Percentiles rank a stretch among this genome's conserved stretches.
These are phyloP conservation scores for Cydia fagiglandana DNA, from an alignment of 1,140 invertebrate species.

Conservation along the genomic window DNA sequence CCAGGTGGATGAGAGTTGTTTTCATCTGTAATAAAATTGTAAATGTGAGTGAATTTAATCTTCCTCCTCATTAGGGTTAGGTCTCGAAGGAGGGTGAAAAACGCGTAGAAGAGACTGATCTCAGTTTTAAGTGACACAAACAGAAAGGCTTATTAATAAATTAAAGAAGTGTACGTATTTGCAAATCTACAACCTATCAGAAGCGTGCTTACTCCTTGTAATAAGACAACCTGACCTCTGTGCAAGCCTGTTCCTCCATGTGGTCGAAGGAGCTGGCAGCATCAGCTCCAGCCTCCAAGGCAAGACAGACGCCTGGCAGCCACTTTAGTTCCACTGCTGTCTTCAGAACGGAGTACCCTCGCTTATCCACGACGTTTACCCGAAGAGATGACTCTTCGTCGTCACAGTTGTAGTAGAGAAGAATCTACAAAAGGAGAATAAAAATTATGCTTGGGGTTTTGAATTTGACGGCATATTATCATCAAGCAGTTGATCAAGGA, in stretches of 20 bases:
- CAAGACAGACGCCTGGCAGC: conserved; percentile 73
- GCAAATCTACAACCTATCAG: too few species aligned
- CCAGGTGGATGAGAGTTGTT: conserved; percentile 70
- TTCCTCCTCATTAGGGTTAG: too few species aligned
- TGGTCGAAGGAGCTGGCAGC: conserved; percentile 63
- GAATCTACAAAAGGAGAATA: conserved; percentile 34
- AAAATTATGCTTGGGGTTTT: background rate
- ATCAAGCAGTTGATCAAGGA: too few species aligned
- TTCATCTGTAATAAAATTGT: conserved; percentile 12
- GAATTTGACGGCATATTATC: background rate
- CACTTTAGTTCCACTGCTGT: conserved; percentile 53
- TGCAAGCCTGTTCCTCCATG: conserved; percentile 42
- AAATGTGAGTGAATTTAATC: too few species aligned
- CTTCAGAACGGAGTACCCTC: conserved; percentile 51
- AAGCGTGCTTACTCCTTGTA: too few species aligned
- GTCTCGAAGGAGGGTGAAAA: too few species aligned
- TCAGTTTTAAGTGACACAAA: too few species aligned
- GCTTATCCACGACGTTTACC: conserved; percentile 44
- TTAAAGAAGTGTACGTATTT: too few species aligned
- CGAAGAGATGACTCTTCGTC: conserved; percentile 22
- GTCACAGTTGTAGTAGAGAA: conserved; percentile 39
- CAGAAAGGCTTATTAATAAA: too few species aligned
- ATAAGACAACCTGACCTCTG: background rate
- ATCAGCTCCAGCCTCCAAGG: conserved; percentile 83
- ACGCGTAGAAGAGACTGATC: too few species aligned